These are phyloP conservation scores for Aphelenchoides fujianensis DNA, from an alignment of 1,140 invertebrate species.

Conservation along the genomic window DNA sequence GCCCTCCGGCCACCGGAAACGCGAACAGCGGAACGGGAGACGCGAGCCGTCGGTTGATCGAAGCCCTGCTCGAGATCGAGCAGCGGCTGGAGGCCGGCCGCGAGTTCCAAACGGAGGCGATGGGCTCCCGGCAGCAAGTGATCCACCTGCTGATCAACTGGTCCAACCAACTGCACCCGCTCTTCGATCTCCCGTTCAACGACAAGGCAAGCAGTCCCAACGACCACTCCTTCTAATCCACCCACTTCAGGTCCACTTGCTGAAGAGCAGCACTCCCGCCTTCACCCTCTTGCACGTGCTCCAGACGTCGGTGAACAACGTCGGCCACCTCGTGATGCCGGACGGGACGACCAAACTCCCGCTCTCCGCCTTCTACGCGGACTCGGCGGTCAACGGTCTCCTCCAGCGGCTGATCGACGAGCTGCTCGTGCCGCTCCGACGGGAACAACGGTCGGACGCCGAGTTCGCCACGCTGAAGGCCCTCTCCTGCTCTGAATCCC, in stretches of 20 bases:
- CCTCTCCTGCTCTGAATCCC: constrained; percentile 44
- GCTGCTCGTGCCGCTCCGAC: constrained; percentile 46
- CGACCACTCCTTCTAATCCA: constrained; percentile 21
- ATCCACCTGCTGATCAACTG: constrained; percentile 47
- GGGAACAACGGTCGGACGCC: constrained; percentile 41
- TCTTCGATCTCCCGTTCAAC: constrained; percentile 50
- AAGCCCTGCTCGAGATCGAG: constrained; percentile 53
- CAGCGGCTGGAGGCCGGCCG: constrained; percentile 34
- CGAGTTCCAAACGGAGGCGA: constrained; percentile 28
- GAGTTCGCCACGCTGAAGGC: constrained; percentile 52
- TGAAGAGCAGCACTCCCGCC: constrained; percentile 41
- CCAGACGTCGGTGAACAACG: constrained; percentile 43
- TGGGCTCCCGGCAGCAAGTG: constrained; percentile 31
- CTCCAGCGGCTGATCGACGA: constrained; percentile 49
- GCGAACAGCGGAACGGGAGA: constrained; percentile 5
- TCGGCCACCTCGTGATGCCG: constrained; percentile 46
- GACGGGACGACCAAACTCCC: constrained; percentile 44
- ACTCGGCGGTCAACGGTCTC: constrained; percentile 24
- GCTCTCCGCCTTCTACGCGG: constrained; percentile 38
- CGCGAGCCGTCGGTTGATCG: constrained; percentile 38
- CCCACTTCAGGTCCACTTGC: constrained; percentile 40
- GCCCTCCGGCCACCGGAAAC: neutral
- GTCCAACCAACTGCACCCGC: constrained; percentile 54
- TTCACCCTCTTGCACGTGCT: constrained; percentile 48
- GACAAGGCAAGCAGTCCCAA: constrained; percentile 48